Evolutionary conservation across 2,797 vertebrate species (phyloP), one percentile per base, ranked within the genome.

Genomic region (Sarcoramphus papa): DNA sequence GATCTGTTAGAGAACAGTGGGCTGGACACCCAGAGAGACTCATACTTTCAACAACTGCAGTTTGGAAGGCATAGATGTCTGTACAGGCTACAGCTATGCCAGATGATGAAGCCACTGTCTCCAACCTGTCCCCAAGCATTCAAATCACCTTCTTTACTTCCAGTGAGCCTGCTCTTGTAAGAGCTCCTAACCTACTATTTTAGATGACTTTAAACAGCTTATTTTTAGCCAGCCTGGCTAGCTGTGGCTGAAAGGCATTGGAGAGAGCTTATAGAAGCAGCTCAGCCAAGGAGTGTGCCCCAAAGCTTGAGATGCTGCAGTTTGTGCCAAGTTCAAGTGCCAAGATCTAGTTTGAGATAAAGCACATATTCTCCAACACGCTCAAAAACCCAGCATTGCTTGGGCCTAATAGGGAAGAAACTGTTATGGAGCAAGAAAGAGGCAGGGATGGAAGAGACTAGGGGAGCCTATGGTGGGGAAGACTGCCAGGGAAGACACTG

Each of bases 11-110:
- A 90, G 31, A 94, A 54, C 73, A 96, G 82, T 7, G 9, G 63
- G 67, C 33, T 50, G 62, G 83, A 94, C 82, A 95, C 47, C 85
- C 94, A 95, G 82, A 94, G 76, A 85, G 73, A 78, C 75, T 85
- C 25, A 6, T 35, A 69, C 69, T 88, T 90, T 70, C 62, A 88
- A 72, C 62, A 91, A 69, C 8, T 70, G 54, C 82, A 92, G 20
- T 78, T 63, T 90, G 65, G 65, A 89, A 93, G 43, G 50, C 8
- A 0, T 10, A 72, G 48, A 73, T 59, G 69, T 67, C 89, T 70
- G 54, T 9, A 48, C n/a, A 79, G 47, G 62, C 95, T 86, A 54
- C 73, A 88, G 76, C 77, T 85, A 67, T 62, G 84, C 48, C 84
- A 91, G 50, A 74, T 50, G 50, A 77, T 51, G 43, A 85, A 92